Base-by-base conservation (phyloP, 2,113 vertebrate genomes). In the Nerophis ophidion region DNA sequence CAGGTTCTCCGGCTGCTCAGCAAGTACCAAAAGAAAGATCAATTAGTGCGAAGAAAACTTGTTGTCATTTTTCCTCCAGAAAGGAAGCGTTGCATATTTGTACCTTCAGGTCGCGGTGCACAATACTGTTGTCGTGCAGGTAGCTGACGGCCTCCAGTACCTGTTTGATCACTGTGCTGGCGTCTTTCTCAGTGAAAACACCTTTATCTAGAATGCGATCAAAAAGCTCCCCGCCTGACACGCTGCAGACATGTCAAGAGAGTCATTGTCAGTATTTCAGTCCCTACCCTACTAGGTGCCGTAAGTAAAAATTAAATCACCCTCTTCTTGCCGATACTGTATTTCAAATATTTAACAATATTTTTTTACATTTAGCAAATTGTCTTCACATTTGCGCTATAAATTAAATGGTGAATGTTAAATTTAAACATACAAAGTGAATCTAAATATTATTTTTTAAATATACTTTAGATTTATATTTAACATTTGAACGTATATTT, bases 21-120 rank as follows among this genome's bases (percentile, higher is more conserved):
- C 62, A 1, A 17, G 40, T 5, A 53, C 1, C 47, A 7, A 61
- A 1, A 5, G 7, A 14, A 13, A 26, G 17, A 34, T 34, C 33
- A 35, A 59, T 8, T 11, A 48, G 45, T 56, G 45, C 19, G 63
- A 45, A 38, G 16, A 56, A 16, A 51, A 4, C 16, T 47, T 19
- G 6, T 47, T 62, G 53, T 34, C 35, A 42, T 7, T 61, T 36
- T 44, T 50, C 8, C 7, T 11, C 40, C 40, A 12, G 6, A 44
- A 44, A 44, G 11, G 11, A 44, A 1, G 17, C 34, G 60, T n/a
- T 45, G 36, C 54, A 55, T 61, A 6, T 45, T 16, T 66, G 49
- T 79, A 96, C 95, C 93, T 98, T 98, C 7, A 98, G 70, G 84
- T 98, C 96, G 0, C 96, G 85, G 84, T 98, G 96, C 1, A 98